Base-by-base conservation (phyloP, 2,113 vertebrate genomes). In the Micromys minutus region DNA sequence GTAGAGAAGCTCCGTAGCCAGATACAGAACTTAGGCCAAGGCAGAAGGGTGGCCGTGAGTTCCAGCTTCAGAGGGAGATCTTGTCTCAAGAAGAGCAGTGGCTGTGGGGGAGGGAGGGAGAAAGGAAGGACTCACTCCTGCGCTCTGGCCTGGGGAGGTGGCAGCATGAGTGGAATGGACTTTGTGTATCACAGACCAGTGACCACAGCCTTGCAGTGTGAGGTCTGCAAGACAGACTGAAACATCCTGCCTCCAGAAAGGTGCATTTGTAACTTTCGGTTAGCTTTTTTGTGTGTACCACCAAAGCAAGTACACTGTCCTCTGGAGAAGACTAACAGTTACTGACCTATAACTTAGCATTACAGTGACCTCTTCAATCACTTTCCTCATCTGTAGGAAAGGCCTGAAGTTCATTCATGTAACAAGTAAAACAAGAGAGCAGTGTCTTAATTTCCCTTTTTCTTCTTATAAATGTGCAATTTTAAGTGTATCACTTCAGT, bases 191-290 rank as follows among this genome's bases (percentile, higher is more conserved):
- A 65, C 16, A 91, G 16, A 79, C 65, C 47, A 89, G 11, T 63
- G n/a, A 88, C 76, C 59, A 74, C 16, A 6, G 22, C 72, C 31
- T 61, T 42, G 52, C 91, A 47, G 4, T 47, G 72, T 61, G 36
- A 77, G n/a, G 17, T 55, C 87, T 3, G 0, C 63, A 80, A 92
- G n/a, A 75, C 90, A 94, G 83, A 72, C 74, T 86, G 57, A 81
- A 81, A 85, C 80, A 95, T 80, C 74, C 59, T 26, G 92, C 94
- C 96, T 95, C 97, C 74, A 1, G 36, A 75, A 92, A 93, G 47
- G 36, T 67, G 21, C 80, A 83, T 95, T 96, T 89, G 89, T 90
- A 72, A 84, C 50, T 42, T 89, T 29, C 83, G 67, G 12, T 45
- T 87, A 34, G 22, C 75, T 90, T 9, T 71, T 31, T 47, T 50